Base-by-base conservation (phyloP, 2,888 invertebrate species). In the Diarsia dahlii region DNA sequence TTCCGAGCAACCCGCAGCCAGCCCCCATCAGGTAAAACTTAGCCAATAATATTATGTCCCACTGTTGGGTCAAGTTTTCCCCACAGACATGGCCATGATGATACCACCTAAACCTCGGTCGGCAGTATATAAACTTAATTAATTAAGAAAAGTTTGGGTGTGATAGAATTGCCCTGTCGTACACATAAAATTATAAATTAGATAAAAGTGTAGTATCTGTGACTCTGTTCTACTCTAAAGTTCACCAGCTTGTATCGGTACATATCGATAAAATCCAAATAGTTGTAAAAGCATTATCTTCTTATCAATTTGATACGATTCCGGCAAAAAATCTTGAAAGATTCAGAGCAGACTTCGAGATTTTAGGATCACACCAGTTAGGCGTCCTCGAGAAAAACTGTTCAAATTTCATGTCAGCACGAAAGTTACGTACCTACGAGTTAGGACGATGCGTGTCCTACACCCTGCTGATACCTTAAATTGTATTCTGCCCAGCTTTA, bases 1-100 rank as follows among this genome's bases (percentile, higher is more conserved):
- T 39, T 39, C 39, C 39, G 39, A 39, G 39, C 39, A 39, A 39
- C 39, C 5, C 39, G 39, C 39, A 39, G 39, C 39, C 39, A 39
- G 39, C 39, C 39, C 4, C 99, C 58, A 99, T 99, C 82, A 98
- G 99, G 99, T 99, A 94, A 50, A 10, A 18, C 9, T 60, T 18
- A 60, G 28, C 28, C 23, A 13, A 23, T 13, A 4, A 5, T 23
- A 4, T 54, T n/a, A n/a, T n/a, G 56, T 23, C 23, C 13, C 6
- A 56, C 18, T 28, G 23, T 28, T 8, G 15, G 15, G 56, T 56
- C 56, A 56, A 56, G 23, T 56, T 23, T 23, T 13, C 15, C 15
- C 56, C 15, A 54, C 54, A 28, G 13, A 48, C 46, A 23, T 23
- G 12, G 12, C 23, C 56, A n/a, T n/a, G n/a, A n/a, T n/a, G n/a